These are phyloP conservation scores for Myotis yumanensis DNA, from an alignment of 2,113 vertebrate species.

Conservation along the genomic window DNA sequence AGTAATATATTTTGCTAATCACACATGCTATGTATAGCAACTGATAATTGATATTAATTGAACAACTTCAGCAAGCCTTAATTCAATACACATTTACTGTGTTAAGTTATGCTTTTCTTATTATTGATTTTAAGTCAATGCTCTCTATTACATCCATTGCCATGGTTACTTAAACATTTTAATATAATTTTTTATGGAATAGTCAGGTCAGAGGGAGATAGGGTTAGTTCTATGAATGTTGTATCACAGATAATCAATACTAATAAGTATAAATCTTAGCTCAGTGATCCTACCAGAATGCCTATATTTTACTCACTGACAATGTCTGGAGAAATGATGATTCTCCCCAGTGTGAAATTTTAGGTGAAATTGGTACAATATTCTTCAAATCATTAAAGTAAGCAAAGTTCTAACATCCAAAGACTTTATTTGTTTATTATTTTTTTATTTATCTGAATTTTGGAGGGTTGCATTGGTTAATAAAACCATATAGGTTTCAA, in stretches of 20 bases:
- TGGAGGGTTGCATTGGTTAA: background rate
- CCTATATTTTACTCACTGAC: background rate
- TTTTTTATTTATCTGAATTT: background rate
- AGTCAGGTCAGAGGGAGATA: background rate
- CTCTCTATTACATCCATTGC: background rate
- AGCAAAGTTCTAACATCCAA: background rate
- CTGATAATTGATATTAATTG: background rate
- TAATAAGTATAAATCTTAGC: background rate
- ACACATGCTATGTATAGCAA: background rate
- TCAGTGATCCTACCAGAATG: background rate
- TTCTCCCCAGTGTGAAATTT: background rate
- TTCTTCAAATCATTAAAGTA: background rate
- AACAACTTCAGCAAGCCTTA: background rate
- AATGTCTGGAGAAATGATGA: background rate
- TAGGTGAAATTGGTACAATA: background rate
- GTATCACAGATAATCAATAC: background rate
- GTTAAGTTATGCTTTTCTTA: background rate
- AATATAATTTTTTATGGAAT: background rate
- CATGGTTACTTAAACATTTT: background rate
- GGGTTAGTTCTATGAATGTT: background rate
- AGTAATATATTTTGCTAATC: background rate
- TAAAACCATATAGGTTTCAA: background rate
- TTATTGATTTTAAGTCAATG: slow-evolving; percentile 10
- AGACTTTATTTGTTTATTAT: background rate
- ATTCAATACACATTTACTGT: background rate